Evolutionary conservation across 30 jellyfish, hydroid and myxozoan genomes (phyloP).

Genomic region (Catostylus mosaicus): DNA sequence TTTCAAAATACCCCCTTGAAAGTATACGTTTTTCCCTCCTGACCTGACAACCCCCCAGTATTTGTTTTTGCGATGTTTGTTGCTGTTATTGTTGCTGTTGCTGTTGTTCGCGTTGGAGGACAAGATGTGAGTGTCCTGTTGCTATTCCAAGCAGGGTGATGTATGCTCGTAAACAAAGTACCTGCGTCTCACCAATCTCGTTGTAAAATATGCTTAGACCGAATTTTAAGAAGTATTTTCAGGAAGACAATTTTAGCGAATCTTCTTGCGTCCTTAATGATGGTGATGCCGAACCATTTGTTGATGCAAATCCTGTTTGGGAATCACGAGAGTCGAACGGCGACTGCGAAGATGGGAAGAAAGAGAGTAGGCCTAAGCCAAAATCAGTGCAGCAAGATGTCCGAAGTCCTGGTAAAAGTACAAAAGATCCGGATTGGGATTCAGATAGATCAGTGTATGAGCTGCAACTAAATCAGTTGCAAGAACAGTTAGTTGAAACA

Average conservation of each 20-base stretch:
- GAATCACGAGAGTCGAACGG: not conserved
- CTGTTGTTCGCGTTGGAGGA: too few species aligned
- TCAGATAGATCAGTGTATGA: conserved; percentile 78
- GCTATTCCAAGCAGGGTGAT: too few species aligned
- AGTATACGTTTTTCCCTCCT: too few species aligned
- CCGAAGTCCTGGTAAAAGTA: not conserved
- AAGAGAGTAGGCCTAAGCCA: not conserved
- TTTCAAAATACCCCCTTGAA: too few species aligned
- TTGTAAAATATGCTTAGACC: conserved; percentile 68
- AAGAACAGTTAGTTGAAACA: conserved; percentile 94
- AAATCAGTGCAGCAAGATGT: not conserved
- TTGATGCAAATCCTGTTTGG: conserved; percentile 40
- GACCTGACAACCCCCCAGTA: too few species aligned
- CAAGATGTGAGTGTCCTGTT: too few species aligned
- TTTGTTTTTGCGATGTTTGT: too few species aligned
- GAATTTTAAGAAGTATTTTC: conserved; percentile 45
- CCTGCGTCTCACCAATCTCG: too few species aligned
- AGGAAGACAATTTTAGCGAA: conserved; percentile 54
- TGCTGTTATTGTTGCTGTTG: not conserved
- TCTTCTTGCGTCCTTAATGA: conserved; percentile 10
- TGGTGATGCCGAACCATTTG: conserved; percentile 21
- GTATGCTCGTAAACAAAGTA: too few species aligned
- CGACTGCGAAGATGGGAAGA: not conserved
- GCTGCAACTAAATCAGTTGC: conserved; percentile 86
- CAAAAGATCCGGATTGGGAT: conserved; percentile 60